Conservation (phyloP, 1,140 invertebrate species). For the Dendroctonus valens region DNA sequence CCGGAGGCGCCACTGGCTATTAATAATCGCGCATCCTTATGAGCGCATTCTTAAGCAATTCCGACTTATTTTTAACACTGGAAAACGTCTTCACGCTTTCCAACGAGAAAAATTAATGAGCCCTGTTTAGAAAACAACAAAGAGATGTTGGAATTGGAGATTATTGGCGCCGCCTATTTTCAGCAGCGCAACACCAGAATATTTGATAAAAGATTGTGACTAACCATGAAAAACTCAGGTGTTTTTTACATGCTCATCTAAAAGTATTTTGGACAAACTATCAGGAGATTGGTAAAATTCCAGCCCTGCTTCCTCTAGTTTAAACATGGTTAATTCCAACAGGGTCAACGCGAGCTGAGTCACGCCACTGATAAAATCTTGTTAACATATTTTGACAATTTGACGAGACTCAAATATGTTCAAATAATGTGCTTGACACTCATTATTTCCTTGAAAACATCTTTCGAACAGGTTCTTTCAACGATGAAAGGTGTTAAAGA, state of each 20-base stretch:
- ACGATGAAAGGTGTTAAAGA: conserved; percentile 14
- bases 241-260: too few relatives aligned
- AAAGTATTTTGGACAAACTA: too few relatives aligned
- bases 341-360: too few relatives aligned
- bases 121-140: too few relatives aligned
- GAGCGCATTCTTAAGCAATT: background rate
- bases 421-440: conserved; percentile 15
- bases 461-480: conserved; percentile 12
- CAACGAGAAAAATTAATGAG: background rate
- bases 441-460: conserved; percentile 27
- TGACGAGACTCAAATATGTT: conserved; percentile 7
- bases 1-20: conserved; percentile 8
- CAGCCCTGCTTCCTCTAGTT: too few relatives aligned
- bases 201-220: too few relatives aligned
- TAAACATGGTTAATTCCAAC: too few relatives aligned
- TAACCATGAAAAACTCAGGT: too few relatives aligned
- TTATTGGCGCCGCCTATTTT: too few relatives aligned
- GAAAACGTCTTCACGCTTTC: conserved; percentile 4
- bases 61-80: conserved; percentile 9
- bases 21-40: conserved; percentile 1
- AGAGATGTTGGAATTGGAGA: too few relatives aligned
- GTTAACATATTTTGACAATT: conserved; percentile 3
- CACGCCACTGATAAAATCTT: background rate
- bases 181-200: too few relatives aligned
- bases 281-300: too few relatives aligned